Evolutionary conservation across 2,797 vertebrate species (phyloP).

Genomic region (Lutjanus campechanus): DNA sequence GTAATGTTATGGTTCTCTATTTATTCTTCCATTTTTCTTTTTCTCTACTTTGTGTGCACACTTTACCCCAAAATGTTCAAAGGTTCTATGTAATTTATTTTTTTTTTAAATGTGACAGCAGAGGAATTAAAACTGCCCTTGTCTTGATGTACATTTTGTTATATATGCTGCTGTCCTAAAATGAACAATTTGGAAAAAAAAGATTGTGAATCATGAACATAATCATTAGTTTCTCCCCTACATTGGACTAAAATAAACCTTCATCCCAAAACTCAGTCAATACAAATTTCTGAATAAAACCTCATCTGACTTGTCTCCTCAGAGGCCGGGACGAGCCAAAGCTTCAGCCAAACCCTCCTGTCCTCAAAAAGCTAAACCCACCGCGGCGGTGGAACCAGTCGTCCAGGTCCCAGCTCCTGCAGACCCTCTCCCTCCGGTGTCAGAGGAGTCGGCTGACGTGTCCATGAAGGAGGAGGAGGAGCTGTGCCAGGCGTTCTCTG

Average conservation of each 20-base stretch:
- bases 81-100: too few species aligned
- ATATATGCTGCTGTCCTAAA: too few species aligned
- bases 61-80: too few species aligned
- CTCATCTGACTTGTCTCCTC: not conserved
- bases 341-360: constrained; percentile 42
- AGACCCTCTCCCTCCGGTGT: not conserved
- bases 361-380: constrained; percentile 50
- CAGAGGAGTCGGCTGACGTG: constrained; percentile 72
- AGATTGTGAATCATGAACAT: too few species aligned
- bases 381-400: constrained; percentile 18
- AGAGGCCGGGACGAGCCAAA: constrained; percentile 72
- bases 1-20: too few species aligned
- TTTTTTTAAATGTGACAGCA: too few species aligned
- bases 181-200: too few species aligned
- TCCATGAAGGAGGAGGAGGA: constrained; percentile 92
- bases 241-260: not conserved
- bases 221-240: too few species aligned
- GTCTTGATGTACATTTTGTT: too few species aligned
- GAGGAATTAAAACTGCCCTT: too few species aligned
- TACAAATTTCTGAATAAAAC: not conserved
- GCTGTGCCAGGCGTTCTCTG: constrained; percentile 94
- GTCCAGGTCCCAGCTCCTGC: not conserved
- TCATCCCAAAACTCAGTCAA: not conserved
- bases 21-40: too few species aligned
- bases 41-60: too few species aligned